phyloP scores from a whole-genome alignment of 2,113 vertebrate genomes.

The Eonycteris spelaea region DNA sequence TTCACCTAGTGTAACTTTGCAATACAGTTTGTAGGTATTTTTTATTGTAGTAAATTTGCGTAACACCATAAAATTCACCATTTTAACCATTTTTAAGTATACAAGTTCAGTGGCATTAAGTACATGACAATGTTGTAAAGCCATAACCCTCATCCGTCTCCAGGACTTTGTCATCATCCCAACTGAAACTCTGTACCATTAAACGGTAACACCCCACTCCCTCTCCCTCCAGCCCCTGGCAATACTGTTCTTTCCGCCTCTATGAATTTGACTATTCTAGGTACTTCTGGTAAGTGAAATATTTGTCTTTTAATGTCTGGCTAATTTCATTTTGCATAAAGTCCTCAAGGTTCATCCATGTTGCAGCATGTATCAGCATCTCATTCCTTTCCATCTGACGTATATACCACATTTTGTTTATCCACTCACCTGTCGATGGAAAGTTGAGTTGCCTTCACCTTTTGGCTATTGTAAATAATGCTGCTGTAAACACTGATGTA shows the following conservation, averaged over 20 bases:
- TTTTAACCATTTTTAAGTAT: background rate
- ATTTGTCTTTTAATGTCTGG: background rate
- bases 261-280: background rate
- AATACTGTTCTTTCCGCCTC: background rate
- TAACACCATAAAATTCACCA: background rate
- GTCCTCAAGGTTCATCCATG: background rate
- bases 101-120: background rate
- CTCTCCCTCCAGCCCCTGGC: background rate
- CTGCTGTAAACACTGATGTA: background rate
- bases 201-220: background rate
- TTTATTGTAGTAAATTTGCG: background rate
- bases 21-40: background rate
- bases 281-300: background rate
- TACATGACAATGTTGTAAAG: background rate
- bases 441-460: background rate
- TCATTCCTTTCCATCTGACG: background rate
- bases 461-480: background rate
- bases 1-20: background rate
- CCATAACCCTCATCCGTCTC: background rate
- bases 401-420: background rate
- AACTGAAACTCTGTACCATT: background rate
- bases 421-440: background rate
- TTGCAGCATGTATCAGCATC: background rate
- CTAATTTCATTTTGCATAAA: background rate
- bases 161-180: background rate